Conservation (phyloP, 2,888 invertebrate genomes). For the Trissoscelio sp. region DNA sequence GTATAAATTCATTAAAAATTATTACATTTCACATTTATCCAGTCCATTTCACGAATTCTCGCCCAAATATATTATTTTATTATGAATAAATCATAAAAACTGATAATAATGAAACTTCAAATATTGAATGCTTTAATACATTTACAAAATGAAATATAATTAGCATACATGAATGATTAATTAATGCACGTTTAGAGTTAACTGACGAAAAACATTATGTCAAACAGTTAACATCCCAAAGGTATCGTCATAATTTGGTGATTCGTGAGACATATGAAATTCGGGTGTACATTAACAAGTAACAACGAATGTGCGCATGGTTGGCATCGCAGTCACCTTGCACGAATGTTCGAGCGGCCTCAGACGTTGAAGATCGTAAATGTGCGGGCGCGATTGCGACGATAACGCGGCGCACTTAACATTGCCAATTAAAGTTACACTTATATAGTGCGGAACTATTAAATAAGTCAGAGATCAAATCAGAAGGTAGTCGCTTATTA, state of each 20-base stretch:
- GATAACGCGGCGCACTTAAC: slow-evolving; percentile 65
- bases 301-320: slow-evolving; percentile 35
- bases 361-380: slow-evolving; percentile 54
- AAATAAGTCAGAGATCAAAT: slow-evolving; percentile 64
- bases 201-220: neutral
- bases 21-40: too few relatives aligned
- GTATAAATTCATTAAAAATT: too few relatives aligned
- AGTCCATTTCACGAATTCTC: too few relatives aligned
- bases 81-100: too few relatives aligned
- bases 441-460: slow-evolving; percentile 67
- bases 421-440: slow-evolving; percentile 67
- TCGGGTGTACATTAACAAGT: slow-evolving; percentile 39
- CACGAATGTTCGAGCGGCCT: slow-evolving; percentile 52
- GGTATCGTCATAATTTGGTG: slow-evolving; percentile 31
- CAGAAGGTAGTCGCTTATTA: slow-evolving; percentile 62
- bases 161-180: too few relatives aligned
- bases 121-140: too few relatives aligned
- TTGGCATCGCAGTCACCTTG: slow-evolving; percentile 46
- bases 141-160: too few relatives aligned
- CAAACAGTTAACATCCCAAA: neutral
- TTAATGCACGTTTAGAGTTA: too few relatives aligned
- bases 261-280: slow-evolving; percentile 44
- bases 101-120: too few relatives aligned
- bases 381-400: slow-evolving; percentile 53
- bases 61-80: too few relatives aligned